Evolutionary conservation across 2,888 invertebrate species (phyloP), one percentile per base, ranked within the genome.

Genomic region (Hipparchia semele): DNA sequence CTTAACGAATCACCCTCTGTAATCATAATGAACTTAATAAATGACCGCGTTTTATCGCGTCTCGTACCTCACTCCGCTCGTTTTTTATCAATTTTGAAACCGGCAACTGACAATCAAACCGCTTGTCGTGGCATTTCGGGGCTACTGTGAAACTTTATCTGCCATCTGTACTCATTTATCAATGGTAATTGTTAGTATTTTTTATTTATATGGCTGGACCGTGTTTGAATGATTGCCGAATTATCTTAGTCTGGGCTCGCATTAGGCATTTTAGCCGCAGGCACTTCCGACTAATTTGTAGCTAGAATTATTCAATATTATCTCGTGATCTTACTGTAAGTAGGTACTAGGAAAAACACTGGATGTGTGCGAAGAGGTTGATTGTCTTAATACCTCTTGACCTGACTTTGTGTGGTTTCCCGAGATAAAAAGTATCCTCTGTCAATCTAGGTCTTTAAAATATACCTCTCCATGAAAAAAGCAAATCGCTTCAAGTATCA

Each of bases 1-100:
- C 79, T 79, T 81, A 83, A 82, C 81, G 80, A 80, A 84, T 82
- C 80, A 78, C 77, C 78, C 77, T 71, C 77, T 76, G 75, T 78
- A 80, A 79, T 79, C 79, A 79, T 82, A 84, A 85, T 82, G 81
- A 85, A 83, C 79, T 80, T 80, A 81, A 84, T 82, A 82, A 81
- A 83, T 77, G 80, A 79, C 79, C 77, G 75, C 78, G 76, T 79
- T 80, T 81, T 83, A 82, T 82, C 81, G 72, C 76, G 61, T 58
- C 74, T 46, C 76, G 70, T 75, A 68, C 66, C 74, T 68, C 77
- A 78, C 76, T 72, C 71, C 76, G 75, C 73, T 78, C 46, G 51
- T 53, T 69, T 78, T 80, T 79, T 80, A 80, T 81, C 79, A 81
- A 75, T 76, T 77, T 74, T 71, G 72, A 73, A 78, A 71, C 68